phyloP scores from a whole-genome alignment of 2,888 invertebrate species.

The Agonum fuliginosum region DNA sequence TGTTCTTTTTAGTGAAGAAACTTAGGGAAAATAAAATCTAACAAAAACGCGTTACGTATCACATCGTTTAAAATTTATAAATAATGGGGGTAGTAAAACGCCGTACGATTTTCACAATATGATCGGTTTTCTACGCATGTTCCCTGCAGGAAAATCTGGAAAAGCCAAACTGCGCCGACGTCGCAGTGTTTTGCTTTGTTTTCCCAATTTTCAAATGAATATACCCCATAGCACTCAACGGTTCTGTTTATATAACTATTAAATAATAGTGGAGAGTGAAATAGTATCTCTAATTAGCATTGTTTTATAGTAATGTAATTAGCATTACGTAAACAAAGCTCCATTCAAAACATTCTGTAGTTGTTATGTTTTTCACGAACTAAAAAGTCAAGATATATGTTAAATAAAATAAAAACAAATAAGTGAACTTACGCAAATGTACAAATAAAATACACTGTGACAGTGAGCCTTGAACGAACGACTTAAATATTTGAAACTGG shows the following conservation, averaged over 20 bases:
- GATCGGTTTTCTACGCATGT: slow-evolving; percentile 33
- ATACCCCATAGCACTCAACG: neutral
- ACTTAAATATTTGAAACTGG: slow-evolving; percentile 28
- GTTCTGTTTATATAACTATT: neutral
- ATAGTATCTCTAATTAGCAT: slow-evolving; percentile 12
- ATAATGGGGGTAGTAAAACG: slow-evolving; percentile 26
- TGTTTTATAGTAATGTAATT: slow-evolving; percentile 8
- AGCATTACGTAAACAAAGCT: slow-evolving; percentile 12
- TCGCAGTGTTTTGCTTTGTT: slow-evolving; percentile 30
- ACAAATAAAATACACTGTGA: slow-evolving; percentile 36
- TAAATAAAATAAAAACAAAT: slow-evolving; percentile 8
- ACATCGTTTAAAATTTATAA: slow-evolving; percentile 59
- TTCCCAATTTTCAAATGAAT: slow-evolving; percentile 21
- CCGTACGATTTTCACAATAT: slow-evolving; percentile 20
- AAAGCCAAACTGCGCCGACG: slow-evolving; percentile 22
- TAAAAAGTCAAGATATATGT: neutral
- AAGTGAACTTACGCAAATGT: slow-evolving; percentile 1
- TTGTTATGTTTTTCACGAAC: slow-evolving; percentile 16
- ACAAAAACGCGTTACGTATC: slow-evolving; percentile 35
- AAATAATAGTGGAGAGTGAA: neutral
- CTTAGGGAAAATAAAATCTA: slow-evolving; percentile 62
- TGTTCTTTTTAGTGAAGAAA: slow-evolving; percentile 66
- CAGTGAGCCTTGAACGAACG: slow-evolving; percentile 3
- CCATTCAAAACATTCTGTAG: neutral
- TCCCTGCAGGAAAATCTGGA: slow-evolving; percentile 18